Evolutionary conservation across 2,888 invertebrate genomes (phyloP).

Genomic region (Lacanobia wlatinum): DNA sequence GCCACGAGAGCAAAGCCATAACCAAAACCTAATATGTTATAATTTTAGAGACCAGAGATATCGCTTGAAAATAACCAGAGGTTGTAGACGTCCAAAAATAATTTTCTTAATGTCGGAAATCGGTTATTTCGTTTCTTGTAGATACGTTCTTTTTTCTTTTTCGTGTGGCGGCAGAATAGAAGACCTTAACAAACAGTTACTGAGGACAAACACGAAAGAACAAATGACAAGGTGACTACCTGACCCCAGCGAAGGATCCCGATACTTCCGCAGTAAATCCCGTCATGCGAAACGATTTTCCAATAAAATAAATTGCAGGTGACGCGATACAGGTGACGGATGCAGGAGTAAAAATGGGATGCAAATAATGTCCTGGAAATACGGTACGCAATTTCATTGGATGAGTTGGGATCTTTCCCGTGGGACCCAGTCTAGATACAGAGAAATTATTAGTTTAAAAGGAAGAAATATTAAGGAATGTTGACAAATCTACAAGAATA

Average conservation of each 20-base stretch:
- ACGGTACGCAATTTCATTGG: conserved; percentile 6
- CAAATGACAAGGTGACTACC: conserved; percentile 38
- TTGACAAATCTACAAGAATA: too few relatives aligned
- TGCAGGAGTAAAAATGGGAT: conserved; percentile 49
- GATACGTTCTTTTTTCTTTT: too few relatives aligned
- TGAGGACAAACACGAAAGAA: too few relatives aligned
- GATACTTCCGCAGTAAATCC: conserved; percentile 13
- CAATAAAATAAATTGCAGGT: conserved; percentile 65
- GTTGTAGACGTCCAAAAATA: too few relatives aligned
- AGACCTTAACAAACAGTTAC: too few relatives aligned
- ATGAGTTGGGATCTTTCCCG: conserved; percentile 3
- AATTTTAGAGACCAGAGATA: not conserved
- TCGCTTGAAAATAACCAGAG: not conserved
- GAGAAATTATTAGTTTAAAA: not conserved
- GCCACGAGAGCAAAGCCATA: too few relatives aligned
- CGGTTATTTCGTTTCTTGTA: not conserved
- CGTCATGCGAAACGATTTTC: conserved; percentile 55
- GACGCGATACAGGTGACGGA: conserved; percentile 42
- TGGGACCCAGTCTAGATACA: not conserved
- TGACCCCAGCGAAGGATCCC: conserved; percentile 44
- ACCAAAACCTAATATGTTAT: too few relatives aligned
- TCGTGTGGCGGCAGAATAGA: too few relatives aligned
- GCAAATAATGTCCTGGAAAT: conserved; percentile 46
- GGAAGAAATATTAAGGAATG: too few relatives aligned
- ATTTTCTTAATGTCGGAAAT: too few relatives aligned